These are phyloP conservation scores for Cyanistes caeruleus DNA, from an alignment of 2,113 vertebrate genomes.

Conservation along the genomic window DNA sequence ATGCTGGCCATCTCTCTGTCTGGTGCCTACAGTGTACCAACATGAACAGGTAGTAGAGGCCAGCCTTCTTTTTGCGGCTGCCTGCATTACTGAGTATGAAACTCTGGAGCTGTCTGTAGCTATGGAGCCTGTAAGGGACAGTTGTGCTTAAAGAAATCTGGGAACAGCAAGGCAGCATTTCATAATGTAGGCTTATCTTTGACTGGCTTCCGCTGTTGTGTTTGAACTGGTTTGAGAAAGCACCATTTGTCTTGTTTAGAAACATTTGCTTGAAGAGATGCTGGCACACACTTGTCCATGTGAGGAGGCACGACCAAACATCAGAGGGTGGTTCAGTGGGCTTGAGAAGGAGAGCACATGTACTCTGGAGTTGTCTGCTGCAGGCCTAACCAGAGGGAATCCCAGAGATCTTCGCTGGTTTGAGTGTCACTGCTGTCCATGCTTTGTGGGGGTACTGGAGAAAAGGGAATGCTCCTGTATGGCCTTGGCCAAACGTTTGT, in stretches of 20 bases:
- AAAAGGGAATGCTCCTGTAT: neutral
- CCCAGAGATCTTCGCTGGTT: neutral
- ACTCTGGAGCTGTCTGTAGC: neutral
- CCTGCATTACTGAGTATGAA: neutral
- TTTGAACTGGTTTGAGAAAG: neutral
- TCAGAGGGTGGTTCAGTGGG: neutral
- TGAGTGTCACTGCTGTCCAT: neutral
- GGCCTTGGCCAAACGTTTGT: neutral
- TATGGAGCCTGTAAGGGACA: neutral
- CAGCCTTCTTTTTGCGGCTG: neutral
- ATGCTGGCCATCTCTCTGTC: neutral
- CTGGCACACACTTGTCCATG: neutral
- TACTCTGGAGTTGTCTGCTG: neutral
- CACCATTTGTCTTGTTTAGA: neutral
- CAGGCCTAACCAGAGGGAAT: neutral
- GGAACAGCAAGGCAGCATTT: neutral
- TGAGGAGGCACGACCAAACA: neutral
- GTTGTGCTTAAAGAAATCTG: neutral
- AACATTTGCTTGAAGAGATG: neutral
- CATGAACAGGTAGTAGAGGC: neutral
- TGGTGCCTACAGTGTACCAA: neutral
- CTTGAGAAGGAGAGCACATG: rapidly evolving
- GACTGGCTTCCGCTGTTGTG: neutral
- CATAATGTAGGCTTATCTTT: neutral
- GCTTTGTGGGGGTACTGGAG: neutral